Evolutionary conservation across 2,113 vertebrate species (phyloP).

Genomic region (Hyperopisus bebe): DNA sequence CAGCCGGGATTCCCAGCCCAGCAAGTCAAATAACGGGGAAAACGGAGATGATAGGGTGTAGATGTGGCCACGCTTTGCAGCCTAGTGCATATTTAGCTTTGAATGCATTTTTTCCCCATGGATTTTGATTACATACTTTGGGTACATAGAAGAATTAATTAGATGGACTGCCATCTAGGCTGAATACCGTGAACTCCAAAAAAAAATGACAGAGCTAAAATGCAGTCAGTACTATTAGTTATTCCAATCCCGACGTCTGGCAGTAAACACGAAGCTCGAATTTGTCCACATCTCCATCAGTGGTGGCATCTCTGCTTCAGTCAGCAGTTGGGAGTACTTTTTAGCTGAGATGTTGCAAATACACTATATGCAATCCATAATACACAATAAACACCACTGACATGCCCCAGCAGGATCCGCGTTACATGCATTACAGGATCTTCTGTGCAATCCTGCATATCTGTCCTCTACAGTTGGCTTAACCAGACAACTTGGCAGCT

Average conservation of each 20-base stretch:
- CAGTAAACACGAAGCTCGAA: background rate
- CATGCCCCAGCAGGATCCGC: background rate
- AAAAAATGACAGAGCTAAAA: background rate
- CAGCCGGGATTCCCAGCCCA: background rate
- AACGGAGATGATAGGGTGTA: background rate
- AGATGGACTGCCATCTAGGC: background rate
- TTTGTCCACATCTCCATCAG: background rate
- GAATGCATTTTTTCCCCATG: background rate
- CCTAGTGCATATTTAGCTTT: background rate
- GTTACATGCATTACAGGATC: background rate
- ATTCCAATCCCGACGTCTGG: background rate
- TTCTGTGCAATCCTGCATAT: background rate
- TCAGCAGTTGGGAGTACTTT: background rate
- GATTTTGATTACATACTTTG: background rate
- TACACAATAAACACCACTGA: background rate
- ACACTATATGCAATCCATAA: background rate
- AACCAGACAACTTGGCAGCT: background rate
- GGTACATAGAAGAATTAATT: background rate
- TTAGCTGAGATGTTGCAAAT: background rate
- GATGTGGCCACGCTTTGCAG: background rate
- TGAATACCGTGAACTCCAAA: background rate
- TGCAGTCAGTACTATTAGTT: background rate
- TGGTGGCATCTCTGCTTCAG: background rate
- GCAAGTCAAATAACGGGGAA: background rate
- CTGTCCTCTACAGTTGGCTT: background rate